Evolutionary conservation across 2,888 invertebrate genomes (phyloP).

Genomic region (Sarcophaga caerulescens): DNA sequence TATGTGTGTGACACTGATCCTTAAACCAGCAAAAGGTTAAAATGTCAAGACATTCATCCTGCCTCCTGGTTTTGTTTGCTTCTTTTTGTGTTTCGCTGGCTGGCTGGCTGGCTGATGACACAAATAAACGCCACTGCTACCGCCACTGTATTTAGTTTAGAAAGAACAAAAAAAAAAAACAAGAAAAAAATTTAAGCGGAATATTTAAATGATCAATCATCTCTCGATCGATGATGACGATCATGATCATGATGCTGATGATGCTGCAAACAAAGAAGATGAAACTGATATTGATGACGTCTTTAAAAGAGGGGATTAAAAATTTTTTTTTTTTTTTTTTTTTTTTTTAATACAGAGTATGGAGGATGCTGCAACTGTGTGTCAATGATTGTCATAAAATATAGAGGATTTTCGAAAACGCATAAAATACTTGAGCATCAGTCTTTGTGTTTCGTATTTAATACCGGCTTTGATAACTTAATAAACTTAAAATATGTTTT

Average conservation of each 20-base stretch:
- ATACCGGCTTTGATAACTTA: neutral
- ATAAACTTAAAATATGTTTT: neutral
- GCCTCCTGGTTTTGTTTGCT: constrained; percentile 8
- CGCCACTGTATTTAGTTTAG: neutral
- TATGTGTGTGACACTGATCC: constrained; percentile 61
- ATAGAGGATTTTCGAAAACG: neutral
- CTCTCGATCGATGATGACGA: constrained; percentile 10
- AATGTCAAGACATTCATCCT: constrained; percentile 60
- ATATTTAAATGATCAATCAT: constrained; percentile 50
- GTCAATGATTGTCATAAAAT: constrained; percentile 45
- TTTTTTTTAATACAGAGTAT: neutral
- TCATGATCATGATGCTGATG: neutral
- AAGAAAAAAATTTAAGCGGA: neutral
- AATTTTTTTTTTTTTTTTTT: constrained; percentile 3
- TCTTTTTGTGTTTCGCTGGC: neutral
- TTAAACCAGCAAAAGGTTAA: constrained; percentile 60
- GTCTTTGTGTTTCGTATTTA: neutral
- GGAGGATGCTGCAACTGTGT: neutral
- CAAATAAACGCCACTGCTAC: constrained; percentile 61
- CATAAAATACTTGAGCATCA: too few relatives aligned
- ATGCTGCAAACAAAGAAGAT: too few relatives aligned
- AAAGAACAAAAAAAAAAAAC: neutral
- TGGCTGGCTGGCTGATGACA: constrained; percentile 49
- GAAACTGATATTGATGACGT: constrained; percentile 36
- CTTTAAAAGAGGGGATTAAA: constrained; percentile 32